A percentile compares a stretch with the other conserved stretches of the same genome.
These are phyloP conservation scores for Pogonocichla stellata DNA, from an alignment of 2,113 vertebrate species.

Conservation along the genomic window DNA sequence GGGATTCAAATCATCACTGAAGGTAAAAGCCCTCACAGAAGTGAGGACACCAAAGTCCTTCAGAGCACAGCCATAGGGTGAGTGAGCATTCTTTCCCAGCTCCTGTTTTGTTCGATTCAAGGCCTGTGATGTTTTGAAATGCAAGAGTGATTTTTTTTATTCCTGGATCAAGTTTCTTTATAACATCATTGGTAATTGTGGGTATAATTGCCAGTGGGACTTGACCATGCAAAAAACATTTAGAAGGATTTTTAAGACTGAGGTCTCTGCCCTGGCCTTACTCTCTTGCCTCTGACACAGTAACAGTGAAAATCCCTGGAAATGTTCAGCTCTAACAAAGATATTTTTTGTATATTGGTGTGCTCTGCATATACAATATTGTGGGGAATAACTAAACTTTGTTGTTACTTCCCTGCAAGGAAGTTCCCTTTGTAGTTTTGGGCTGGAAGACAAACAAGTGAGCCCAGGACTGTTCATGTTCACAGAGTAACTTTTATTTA, in stretches of 20 bases:
- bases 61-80: neutral
- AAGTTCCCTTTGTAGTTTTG: neutral
- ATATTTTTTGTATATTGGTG: neutral
- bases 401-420: neutral
- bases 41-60: neutral
- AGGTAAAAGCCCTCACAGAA: neutral
- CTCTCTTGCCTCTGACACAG: neutral
- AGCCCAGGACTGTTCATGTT: neutral
- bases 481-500: neutral
- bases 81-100: neutral
- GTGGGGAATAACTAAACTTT: neutral
- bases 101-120: neutral
- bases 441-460: neutral
- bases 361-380: neutral
- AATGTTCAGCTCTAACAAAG: neutral
- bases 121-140: neutral
- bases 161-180: neutral
- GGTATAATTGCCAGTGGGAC: neutral
- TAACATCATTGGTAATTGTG: neutral
- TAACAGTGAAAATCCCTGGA: neutral
- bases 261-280: neutral
- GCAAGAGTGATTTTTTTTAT: accelerated
- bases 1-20: constrained; percentile 7
- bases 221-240: neutral
- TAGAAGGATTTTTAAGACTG: neutral